Evolutionary conservation across 2,888 invertebrate species (phyloP).

Genomic region (Rapana venosa): DNA sequence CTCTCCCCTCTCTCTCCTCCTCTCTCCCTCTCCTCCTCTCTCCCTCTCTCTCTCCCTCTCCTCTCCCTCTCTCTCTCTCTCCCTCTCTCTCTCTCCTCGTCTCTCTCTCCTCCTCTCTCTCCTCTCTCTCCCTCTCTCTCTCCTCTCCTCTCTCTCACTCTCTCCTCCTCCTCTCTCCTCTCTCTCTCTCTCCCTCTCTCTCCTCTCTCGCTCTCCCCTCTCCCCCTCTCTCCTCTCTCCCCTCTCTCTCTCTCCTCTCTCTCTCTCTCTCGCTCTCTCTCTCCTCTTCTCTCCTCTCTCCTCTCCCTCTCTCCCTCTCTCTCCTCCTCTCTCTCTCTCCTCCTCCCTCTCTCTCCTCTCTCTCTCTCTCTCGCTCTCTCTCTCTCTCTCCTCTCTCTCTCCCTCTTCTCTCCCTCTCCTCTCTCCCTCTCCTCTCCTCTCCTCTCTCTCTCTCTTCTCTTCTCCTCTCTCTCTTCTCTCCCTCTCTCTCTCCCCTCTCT

Average conservation of each 20-base stretch:
- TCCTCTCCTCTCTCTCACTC: neutral
- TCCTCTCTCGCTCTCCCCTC: no score
- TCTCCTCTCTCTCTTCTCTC: neutral
- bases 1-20: neutral
- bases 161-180: neutral
- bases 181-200: slow-evolving; percentile 1
- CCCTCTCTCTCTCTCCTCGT: no score
- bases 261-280: neutral
- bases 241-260: no score
- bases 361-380: neutral
- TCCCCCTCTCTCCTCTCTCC: neutral
- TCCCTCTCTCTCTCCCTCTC: neutral
- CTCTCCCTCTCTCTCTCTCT: neutral
- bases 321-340: no score
- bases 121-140: neutral
- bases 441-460: neutral
- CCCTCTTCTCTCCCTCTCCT: neutral
- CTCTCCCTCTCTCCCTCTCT: neutral
- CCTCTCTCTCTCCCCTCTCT: neutral
- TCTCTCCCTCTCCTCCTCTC: neutral
- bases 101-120: neutral
- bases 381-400: neutral
- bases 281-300: neutral
- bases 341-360: neutral
- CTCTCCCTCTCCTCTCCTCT: neutral